phyloP scores from a whole-genome alignment of 2,888 invertebrate species.

The Cepaea hortensis region DNA sequence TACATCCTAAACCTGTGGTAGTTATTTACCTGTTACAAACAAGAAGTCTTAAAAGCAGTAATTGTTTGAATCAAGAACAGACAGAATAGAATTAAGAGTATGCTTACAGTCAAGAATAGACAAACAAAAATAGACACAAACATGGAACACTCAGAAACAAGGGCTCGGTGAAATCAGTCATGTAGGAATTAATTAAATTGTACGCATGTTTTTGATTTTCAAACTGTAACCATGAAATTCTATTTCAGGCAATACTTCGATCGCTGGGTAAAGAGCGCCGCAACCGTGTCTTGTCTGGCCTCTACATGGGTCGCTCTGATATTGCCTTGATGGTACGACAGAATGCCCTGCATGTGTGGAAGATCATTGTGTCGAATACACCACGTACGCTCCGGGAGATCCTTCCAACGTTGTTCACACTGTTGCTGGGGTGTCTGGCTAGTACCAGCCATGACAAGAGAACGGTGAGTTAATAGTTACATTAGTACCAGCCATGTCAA shows the following conservation, averaged over 20 bases:
- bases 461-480: conserved; percentile 88
- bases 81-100: too few species aligned
- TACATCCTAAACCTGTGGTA: too few species aligned
- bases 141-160: too few species aligned
- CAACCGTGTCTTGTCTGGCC: conserved; percentile 84
- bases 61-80: too few species aligned
- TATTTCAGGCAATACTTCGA: conserved; percentile 86
- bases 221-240: too few species aligned
- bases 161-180: too few species aligned
- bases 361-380: conserved; percentile 98
- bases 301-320: conserved; percentile 97
- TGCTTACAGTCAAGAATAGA: too few species aligned
- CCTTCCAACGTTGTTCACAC: conserved; percentile 92
- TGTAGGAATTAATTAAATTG: too few species aligned
- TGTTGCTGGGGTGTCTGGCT: conserved; percentile 94
- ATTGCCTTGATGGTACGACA: conserved; percentile 97
- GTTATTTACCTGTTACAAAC: too few species aligned
- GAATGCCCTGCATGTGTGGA: conserved; percentile 99
- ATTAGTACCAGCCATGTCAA: conserved; percentile 97
- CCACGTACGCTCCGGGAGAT: conserved; percentile 97
- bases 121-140: too few species aligned
- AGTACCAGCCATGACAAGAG: conserved; percentile 97
- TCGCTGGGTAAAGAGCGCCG: conserved; percentile 92
- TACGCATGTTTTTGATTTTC: too few species aligned
- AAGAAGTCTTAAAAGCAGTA: too few species aligned